A percentile compares a stretch with the other conserved stretches of the same genome.
Evolutionary conservation across 2,888 invertebrate genomes (phyloP).

Genomic region (Cheilosia impressa): DNA sequence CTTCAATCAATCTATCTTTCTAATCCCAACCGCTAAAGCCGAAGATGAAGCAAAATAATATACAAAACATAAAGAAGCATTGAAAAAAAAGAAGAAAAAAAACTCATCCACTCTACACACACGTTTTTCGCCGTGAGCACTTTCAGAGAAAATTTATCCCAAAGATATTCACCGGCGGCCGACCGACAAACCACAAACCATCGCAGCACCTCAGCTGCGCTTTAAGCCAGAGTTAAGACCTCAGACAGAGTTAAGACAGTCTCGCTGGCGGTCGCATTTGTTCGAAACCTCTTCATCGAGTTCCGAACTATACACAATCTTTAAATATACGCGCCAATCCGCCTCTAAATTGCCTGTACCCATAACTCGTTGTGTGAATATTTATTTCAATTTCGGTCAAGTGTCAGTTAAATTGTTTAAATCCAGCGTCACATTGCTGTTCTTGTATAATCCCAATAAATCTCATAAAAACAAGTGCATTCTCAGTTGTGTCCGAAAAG

Average conservation of each 20-base stretch:
- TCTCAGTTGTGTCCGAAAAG: background rate
- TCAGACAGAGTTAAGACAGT: conserved; percentile 75
- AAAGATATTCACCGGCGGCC: conserved; percentile 39
- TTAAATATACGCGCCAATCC: conserved; percentile 46
- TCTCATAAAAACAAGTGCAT: conserved; percentile 27
- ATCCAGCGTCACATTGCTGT: background rate
- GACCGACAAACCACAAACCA: conserved; percentile 30
- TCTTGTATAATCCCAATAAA: background rate
- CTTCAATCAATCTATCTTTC: conserved; percentile 28
- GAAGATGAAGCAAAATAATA: conserved; percentile 45
- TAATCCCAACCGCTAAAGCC: conserved; percentile 59
- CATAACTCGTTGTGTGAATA: conserved; percentile 10
- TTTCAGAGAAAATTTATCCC: conserved; percentile 32
- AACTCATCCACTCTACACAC: conserved; percentile 61
- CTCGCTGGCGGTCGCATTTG: conserved; percentile 70
- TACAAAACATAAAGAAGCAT: conserved; percentile 25
- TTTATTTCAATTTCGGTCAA: conserved; percentile 1
- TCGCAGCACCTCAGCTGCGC: conserved; percentile 70
- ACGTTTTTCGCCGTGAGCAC: conserved; percentile 42
- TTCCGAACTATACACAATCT: conserved; percentile 17
- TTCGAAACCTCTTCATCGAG: conserved; percentile 45
- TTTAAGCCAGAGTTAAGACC: conserved; percentile 66
- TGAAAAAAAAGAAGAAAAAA: conserved; percentile 19
- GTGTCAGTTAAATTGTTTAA: background rate
- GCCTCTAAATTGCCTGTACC: conserved; percentile 6